Evolutionary conservation across 1,140 invertebrate genomes (phyloP).

Genomic region (Hyphantria cunea): DNA sequence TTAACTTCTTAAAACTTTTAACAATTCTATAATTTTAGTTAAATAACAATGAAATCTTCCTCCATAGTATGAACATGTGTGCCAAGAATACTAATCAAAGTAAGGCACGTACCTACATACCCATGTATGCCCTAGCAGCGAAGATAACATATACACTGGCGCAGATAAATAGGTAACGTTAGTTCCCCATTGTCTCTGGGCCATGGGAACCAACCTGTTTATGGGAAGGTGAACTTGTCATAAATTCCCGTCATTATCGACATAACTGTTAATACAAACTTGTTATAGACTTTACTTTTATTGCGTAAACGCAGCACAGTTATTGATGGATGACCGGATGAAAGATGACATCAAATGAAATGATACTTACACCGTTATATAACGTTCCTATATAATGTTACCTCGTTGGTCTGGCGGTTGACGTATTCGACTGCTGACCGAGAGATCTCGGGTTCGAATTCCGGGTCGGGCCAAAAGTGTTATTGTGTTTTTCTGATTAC

Average conservation of each 20-base stretch:
- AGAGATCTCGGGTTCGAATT: too few relatives aligned
- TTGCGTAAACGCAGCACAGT: conserved; percentile 7
- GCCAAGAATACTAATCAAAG: neutral
- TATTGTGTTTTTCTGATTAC: too few relatives aligned
- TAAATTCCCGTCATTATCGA: conserved; percentile 22
- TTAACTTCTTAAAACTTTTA: too few relatives aligned
- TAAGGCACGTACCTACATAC: neutral
- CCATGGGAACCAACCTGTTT: conserved; percentile 21
- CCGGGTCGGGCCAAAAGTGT: too few relatives aligned
- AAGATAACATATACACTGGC: neutral
- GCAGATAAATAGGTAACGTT: conserved; percentile 13
- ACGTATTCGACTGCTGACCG: too few relatives aligned
- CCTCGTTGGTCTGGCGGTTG: too few relatives aligned
- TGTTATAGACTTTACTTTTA: conserved; percentile 15
- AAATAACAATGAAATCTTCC: too few relatives aligned
- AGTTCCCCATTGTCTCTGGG: conserved; percentile 19
- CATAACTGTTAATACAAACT: conserved; percentile 24
- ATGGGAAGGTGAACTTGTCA: conserved; percentile 31
- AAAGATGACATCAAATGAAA: conserved; percentile 20
- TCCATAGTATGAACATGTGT: neutral
- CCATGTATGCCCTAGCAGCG: neutral
- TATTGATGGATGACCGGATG: conserved; percentile 18
- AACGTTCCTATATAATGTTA: conserved; percentile 15
- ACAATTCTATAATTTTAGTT: too few relatives aligned
- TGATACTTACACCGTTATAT: conserved; percentile 14